Conservation (phyloP, 2,888 invertebrate species). For the Stenurella melanura region DNA sequence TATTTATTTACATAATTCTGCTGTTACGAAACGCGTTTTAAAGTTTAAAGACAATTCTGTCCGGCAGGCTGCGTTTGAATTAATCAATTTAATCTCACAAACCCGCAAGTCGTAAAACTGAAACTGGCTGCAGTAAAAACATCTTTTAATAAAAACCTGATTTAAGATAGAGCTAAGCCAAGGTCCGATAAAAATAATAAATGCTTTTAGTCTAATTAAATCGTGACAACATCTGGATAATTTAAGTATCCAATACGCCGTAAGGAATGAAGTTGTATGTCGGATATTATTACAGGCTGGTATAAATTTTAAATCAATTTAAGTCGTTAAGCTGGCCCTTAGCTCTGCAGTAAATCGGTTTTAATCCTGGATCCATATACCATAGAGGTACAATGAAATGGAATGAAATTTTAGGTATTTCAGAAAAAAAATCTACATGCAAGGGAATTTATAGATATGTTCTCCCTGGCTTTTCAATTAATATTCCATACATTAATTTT, state of each 20-base stretch:
- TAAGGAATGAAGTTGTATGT: neutral
- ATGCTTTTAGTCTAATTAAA: conserved; percentile 35
- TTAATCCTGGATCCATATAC: too few relatives aligned
- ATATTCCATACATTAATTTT: too few relatives aligned
- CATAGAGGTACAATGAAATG: too few relatives aligned
- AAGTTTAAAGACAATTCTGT: neutral
- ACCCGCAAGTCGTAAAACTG: conserved; percentile 8
- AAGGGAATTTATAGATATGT: too few relatives aligned
- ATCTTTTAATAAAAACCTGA: conserved; percentile 15
- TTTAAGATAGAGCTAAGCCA: conserved; percentile 8
- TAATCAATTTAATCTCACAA: conserved; percentile 34
- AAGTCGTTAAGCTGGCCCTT: neutral
- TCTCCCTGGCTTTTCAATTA: too few relatives aligned
- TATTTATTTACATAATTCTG: neutral
- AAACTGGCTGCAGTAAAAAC: conserved; percentile 25
- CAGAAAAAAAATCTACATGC: too few relatives aligned
- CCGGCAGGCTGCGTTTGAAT: conserved; percentile 6
- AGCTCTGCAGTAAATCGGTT: too few relatives aligned
- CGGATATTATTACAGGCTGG: neutral
- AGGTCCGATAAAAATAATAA: conserved; percentile 24
- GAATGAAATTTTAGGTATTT: too few relatives aligned
- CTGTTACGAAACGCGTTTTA: neutral
- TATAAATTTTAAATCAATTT: neutral
- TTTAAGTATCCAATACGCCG: conserved; percentile 4
- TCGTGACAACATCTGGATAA: conserved; percentile 27